These are phyloP conservation scores for Latrodectus elegans DNA, from an alignment of 2,888 invertebrate species.

Conservation along the genomic window DNA sequence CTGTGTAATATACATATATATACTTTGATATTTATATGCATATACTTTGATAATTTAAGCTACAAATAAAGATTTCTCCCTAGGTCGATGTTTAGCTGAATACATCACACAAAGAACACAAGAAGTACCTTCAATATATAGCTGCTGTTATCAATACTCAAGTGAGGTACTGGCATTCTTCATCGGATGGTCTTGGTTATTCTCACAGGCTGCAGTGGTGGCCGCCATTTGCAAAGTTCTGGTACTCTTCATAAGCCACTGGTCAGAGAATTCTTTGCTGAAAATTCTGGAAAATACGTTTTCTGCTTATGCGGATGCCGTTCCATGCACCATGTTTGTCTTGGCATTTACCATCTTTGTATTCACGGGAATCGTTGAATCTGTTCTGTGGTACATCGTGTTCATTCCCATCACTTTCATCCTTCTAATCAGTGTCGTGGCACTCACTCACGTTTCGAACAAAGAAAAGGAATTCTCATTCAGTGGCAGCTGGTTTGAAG, in stretches of 20 bases:
- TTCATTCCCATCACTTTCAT: constrained; percentile 37
- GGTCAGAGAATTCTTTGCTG: constrained; percentile 24
- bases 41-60: no score
- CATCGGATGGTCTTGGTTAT: constrained; percentile 66
- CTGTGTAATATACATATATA: no score
- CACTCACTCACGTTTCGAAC: constrained; percentile 3
- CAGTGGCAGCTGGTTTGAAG: constrained; percentile 7
- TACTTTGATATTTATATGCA: no score
- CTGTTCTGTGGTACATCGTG: constrained; percentile 27
- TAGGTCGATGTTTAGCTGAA: constrained; percentile 70
- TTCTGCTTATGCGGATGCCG: neutral
- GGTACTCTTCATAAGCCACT: constrained; percentile 30
- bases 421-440: constrained; percentile 4
- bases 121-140: constrained; percentile 57
- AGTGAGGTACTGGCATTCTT: constrained; percentile 70
- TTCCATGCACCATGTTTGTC: constrained; percentile 20
- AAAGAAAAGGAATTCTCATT: constrained; percentile 4
- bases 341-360: constrained; percentile 25
- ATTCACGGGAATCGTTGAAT: constrained; percentile 31
- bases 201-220: constrained; percentile 56
- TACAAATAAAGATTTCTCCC: neutral
- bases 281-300: constrained; percentile 11
- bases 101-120: constrained; percentile 53
- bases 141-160: constrained; percentile 66
- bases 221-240: constrained; percentile 63